Base-by-base conservation (phyloP, 2,113 vertebrate species). In the Orycteropus afer region DNA sequence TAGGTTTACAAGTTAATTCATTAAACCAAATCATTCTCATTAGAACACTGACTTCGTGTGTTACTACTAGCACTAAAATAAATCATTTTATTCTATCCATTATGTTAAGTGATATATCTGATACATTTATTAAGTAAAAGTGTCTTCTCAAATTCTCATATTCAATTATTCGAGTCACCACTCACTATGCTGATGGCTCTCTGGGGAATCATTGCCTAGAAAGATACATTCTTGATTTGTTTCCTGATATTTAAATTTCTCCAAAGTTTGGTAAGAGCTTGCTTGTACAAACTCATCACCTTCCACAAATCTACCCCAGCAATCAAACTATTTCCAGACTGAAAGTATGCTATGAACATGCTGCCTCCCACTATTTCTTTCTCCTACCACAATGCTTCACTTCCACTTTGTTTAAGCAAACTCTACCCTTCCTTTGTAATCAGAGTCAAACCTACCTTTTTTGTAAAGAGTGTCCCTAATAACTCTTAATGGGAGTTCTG, bases 1-100 rank as follows among this genome's bases (percentile, higher is more conserved):
- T 91, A 84, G 40, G 76, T 95, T 95, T 96, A 95, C 92, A 96
- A 93, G 89, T 96, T 96, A 96, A 97, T 97, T 95, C 90, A 96
- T 95, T 96, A 96, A 96, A 87, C 40, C 83, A 93, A 95, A 91
- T 94, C 71, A 95, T 97, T 95, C 97, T 91, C 93, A 93, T 85
- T 96, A 93, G 83, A 89, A 89, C 61, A 87, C 65, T 86, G 55
- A 57, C 40, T 53, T 95, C 59, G 2, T 89, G 74, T 86, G 53
- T 91, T 97, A 89, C 57, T 83, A 82, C 37, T 40, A 94, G 78
- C 69, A 89, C 42, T 89, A 78, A 93, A 95, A 96, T 91, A 76
- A 96, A 93, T 96, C 79, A 95, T 97, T 87, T 95, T 65, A 77
- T 94, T 86, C 93, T 95, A 85, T 88, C 65, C 45, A 92, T 96